Conservation (phyloP, 1,140 invertebrate species). For the Helicoverpa zea region DNA sequence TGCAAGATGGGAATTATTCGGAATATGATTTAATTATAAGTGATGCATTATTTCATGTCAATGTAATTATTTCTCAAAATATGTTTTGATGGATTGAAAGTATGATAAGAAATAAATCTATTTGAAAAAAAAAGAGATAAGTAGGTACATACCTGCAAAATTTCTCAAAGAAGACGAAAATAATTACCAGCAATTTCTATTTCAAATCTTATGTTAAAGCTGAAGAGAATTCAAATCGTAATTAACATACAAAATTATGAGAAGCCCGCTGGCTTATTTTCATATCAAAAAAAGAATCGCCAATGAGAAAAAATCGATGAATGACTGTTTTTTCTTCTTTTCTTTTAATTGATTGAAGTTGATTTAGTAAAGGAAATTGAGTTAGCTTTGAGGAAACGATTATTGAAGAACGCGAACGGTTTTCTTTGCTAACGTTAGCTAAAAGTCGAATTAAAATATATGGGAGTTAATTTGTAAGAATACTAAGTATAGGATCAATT, state of each 20-base stretch:
- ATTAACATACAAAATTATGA: constrained; percentile 30
- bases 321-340: neutral
- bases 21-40: too few relatives aligned
- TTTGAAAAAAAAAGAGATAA: too few relatives aligned
- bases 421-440: neutral
- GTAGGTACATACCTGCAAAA: neutral
- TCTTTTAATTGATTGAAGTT: constrained; percentile 27
- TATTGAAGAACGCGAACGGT: neutral
- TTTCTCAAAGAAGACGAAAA: neutral
- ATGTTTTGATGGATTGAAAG: too few relatives aligned
- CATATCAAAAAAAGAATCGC: constrained; percentile 8
- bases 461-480: neutral
- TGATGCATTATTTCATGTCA: too few relatives aligned
- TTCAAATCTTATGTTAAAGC: constrained; percentile 19
- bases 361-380: constrained; percentile 24
- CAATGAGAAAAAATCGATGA: neutral
- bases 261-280: neutral
- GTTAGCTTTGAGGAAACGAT: neutral
- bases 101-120: too few relatives aligned
- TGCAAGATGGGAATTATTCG: too few relatives aligned
- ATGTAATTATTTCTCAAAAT: too few relatives aligned
- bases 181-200: neutral
- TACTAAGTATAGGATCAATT: neutral
- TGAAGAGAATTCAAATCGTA: neutral
- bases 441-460: neutral